Percentiles rank a stretch among this genome's conserved stretches.
Conservation (phyloP, 2,888 invertebrate genomes). For the Melitaea athalia region DNA sequence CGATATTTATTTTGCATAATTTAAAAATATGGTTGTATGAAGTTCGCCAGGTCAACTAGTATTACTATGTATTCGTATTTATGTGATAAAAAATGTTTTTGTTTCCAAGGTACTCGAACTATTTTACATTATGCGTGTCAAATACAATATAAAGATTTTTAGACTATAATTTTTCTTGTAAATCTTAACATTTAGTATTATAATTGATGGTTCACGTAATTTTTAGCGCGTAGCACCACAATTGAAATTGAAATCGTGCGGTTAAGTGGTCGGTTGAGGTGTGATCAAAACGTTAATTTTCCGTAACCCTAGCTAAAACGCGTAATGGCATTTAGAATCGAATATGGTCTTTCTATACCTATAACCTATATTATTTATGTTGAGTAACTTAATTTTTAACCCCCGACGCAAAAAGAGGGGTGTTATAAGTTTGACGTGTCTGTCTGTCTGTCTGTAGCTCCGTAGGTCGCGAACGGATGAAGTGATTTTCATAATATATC, state of each 20-base stretch:
- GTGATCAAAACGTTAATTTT: conserved; percentile 7
- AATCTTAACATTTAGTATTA: conserved; percentile 67
- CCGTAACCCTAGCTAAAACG: not conserved
- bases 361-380: no score
- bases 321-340: not conserved
- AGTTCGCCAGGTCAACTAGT: no score
- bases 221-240: conserved; percentile 56
- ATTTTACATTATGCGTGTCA: conserved; percentile 57
- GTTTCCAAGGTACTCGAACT: conserved; percentile 1
- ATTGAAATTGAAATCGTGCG: conserved; percentile 71
- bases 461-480: no score
- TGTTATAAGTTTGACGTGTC: no score
- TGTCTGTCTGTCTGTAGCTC: no score
- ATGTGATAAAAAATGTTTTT: not conserved
- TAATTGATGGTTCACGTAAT: conserved; percentile 59
- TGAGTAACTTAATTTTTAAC: no score
- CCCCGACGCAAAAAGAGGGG: no score
- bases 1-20: no score
- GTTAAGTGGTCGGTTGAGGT: conserved; percentile 45
- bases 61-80: no score
- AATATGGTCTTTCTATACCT: not conserved
- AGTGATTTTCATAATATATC: no score
- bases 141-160: conserved; percentile 64
- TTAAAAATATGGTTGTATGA: no score
- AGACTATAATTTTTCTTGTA: conserved; percentile 62